Evolutionary conservation across 2,113 vertebrate species (phyloP).

Genomic region (Misgurnus anguillicaudatus): DNA sequence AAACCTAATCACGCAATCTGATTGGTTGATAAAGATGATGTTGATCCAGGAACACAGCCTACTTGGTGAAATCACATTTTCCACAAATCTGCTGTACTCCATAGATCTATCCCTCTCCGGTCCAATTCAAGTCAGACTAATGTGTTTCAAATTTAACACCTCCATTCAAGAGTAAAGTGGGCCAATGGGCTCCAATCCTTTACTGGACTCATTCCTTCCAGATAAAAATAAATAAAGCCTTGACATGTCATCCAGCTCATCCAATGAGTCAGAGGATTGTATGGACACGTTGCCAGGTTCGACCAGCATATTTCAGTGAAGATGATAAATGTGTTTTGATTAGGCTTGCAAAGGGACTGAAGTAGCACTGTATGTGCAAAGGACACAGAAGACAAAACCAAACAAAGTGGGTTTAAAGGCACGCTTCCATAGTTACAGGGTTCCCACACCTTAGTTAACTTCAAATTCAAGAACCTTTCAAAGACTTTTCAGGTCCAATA

Average conservation of each 20-base stretch:
- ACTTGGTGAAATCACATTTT: too few relatives aligned
- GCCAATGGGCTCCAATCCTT: not conserved
- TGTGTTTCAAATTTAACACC: not conserved
- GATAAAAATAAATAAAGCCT: conserved; percentile 47
- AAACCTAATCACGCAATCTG: too few relatives aligned
- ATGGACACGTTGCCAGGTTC: conserved; percentile 42
- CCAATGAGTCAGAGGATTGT: conserved; percentile 34
- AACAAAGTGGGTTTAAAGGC: not conserved
- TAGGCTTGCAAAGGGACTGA: conserved; percentile 21
- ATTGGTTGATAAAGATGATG: too few relatives aligned
- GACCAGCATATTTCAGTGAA: conserved; percentile 3
- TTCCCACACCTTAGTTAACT: too few relatives aligned
- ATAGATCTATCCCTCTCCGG: not conserved
- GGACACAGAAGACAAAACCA: not conserved
- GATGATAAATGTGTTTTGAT: conserved; percentile 50
- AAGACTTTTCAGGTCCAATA: too few relatives aligned
- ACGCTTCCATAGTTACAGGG: not conserved
- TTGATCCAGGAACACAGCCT: too few relatives aligned
- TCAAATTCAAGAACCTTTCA: too few relatives aligned
- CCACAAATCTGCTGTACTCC: too few relatives aligned
- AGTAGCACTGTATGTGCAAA: not conserved
- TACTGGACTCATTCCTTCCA: not conserved
- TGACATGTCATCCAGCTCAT: conserved; percentile 35
- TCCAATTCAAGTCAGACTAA: not conserved
- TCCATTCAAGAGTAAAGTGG: not conserved